These are phyloP conservation scores for Littorina saxatilis DNA, from an alignment of 1,140 invertebrate genomes.

Conservation along the genomic window DNA sequence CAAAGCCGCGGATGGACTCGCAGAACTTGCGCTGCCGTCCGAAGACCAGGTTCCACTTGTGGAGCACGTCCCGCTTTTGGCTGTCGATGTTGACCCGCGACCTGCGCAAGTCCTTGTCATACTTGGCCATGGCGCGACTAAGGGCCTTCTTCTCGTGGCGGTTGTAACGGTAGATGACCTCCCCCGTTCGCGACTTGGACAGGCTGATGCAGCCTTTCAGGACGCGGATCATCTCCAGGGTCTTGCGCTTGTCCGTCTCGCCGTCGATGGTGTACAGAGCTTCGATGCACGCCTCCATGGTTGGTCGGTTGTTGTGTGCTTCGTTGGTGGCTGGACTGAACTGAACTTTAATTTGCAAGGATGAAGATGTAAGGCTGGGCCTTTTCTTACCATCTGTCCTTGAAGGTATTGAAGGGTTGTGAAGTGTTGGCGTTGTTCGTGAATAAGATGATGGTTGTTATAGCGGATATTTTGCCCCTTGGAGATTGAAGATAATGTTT, in stretches of 20 bases:
- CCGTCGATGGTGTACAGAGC: constrained; percentile 50
- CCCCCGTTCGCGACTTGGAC: constrained; percentile 53
- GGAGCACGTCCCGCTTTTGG: constrained; percentile 47
- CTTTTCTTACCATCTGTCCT: too few relatives aligned
- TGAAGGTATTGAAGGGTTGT: not conserved
- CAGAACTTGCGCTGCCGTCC: constrained; percentile 45
- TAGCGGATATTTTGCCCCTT: not conserved
- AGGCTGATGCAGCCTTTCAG: constrained; percentile 55
- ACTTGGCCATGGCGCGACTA: constrained; percentile 37
- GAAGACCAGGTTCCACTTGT: constrained; percentile 53
- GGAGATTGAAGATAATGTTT: not conserved
- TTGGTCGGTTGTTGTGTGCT: not conserved
- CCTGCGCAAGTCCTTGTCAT: constrained; percentile 39
- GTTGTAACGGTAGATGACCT: constrained; percentile 55
- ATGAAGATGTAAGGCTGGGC: too few relatives aligned
- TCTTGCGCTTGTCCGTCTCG: constrained; percentile 45
- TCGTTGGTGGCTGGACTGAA: too few relatives aligned
- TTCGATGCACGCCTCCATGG: constrained; percentile 52
- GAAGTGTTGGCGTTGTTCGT: not conserved
- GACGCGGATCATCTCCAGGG: constrained; percentile 47
- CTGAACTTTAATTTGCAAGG: too few relatives aligned
- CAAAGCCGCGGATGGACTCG: constrained; percentile 43
- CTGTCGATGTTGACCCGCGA: constrained; percentile 45
- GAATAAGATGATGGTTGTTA: not conserved
- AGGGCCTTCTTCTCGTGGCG: constrained; percentile 53